Evolutionary conservation across 2,113 vertebrate species (phyloP).

Genomic region (Guaruba guarouba): DNA sequence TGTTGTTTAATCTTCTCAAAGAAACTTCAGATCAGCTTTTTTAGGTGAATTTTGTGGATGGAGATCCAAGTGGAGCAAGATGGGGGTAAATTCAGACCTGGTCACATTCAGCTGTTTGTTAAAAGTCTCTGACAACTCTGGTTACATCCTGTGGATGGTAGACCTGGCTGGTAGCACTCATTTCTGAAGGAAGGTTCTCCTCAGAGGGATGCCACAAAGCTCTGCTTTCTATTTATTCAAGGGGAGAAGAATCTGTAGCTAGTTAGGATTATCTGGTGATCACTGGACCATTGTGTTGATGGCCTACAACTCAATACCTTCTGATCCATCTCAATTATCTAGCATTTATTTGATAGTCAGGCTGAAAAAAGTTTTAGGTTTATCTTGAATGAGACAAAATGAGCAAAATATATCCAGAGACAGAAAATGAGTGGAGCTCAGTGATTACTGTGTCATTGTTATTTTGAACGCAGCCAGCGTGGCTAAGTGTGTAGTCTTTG

Average conservation of each 20-base stretch:
- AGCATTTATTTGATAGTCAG: neutral
- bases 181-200: neutral
- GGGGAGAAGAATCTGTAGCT: neutral
- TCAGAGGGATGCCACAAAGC: neutral
- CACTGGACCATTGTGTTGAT: neutral
- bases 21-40: neutral
- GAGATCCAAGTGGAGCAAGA: neutral
- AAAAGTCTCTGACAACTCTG: neutral
- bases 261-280: neutral
- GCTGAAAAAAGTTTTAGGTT: neutral
- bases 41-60: neutral
- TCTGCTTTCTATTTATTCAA: neutral
- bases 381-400: neutral
- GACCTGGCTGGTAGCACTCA: neutral
- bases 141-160: neutral
- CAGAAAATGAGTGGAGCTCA: neutral
- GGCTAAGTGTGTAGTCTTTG: neutral
- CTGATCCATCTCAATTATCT: neutral
- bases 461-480: neutral
- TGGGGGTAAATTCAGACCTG: neutral
- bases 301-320: neutral
- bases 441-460: neutral
- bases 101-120: neutral
- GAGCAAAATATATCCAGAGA: accelerated
- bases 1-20: neutral